Conservation (phyloP, 2,797 vertebrate genomes). For the Pteronotus mesoamericanus region DNA sequence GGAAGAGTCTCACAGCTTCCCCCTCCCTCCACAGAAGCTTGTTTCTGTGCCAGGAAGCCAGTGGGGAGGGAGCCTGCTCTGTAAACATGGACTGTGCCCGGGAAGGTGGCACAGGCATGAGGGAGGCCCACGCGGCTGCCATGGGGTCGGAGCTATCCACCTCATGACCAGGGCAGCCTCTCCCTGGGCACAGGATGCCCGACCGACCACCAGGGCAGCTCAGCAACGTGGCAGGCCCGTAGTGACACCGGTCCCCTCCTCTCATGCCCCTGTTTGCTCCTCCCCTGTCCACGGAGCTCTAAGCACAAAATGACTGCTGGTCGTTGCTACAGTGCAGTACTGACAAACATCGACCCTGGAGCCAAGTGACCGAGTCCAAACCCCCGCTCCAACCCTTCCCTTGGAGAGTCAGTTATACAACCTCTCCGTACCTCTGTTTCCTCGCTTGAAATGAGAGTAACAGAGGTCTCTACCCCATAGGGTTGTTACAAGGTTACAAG, state of each 20-base stretch:
- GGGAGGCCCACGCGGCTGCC: fast-evolving
- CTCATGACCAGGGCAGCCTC: fast-evolving
- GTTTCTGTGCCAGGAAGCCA: neutral
- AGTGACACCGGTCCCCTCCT: fast-evolving
- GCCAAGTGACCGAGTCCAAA: neutral
- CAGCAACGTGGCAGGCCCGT: fast-evolving
- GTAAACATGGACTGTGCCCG: neutral
- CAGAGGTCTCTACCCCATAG: fast-evolving
- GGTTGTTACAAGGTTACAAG: neutral
- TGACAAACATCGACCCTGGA: neutral
- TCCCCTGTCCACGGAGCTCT: neutral
- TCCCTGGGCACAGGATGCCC: fast-evolving
- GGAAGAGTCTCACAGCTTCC: neutral
- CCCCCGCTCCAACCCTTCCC: neutral
- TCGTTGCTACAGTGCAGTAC: fast-evolving
- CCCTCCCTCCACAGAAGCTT: neutral
- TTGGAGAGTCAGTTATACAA: neutral
- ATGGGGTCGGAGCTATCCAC: fast-evolving
- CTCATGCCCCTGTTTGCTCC: neutral
- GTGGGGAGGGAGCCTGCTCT: neutral
- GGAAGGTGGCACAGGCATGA: neutral
- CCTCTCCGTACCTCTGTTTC: neutral
- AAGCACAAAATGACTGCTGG: neutral
- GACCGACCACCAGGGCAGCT: neutral
- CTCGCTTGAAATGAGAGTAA: neutral